Evolutionary conservation across 1,140 invertebrate genomes (phyloP).

Genomic region (Steinernema khuongi): DNA sequence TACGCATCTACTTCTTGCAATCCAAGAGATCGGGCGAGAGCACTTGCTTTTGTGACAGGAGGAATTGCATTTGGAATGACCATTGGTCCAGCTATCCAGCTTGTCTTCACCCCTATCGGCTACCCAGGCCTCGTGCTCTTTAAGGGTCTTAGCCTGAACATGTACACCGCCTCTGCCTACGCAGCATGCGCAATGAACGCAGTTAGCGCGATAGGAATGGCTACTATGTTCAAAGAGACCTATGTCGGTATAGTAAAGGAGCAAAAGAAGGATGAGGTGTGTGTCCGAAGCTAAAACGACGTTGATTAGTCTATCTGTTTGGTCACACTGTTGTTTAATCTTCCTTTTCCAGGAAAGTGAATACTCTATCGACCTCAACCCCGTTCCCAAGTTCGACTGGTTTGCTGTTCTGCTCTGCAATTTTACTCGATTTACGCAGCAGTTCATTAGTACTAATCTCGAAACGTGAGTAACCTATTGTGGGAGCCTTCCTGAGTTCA

Average conservation of each 20-base stretch:
- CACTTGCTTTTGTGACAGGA: conserved; percentile 60
- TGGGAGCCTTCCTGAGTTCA: background rate
- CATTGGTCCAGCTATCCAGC: conserved; percentile 49
- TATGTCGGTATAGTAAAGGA: conserved; percentile 29
- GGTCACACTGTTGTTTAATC: too few species aligned
- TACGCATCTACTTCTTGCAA: conserved; percentile 60
- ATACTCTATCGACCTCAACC: background rate
- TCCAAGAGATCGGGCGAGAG: conserved; percentile 57
- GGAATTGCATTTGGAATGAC: conserved; percentile 61
- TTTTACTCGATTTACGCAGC: conserved; percentile 42
- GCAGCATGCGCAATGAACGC: conserved; percentile 49
- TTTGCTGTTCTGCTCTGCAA: conserved; percentile 41
- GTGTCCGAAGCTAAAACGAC: too few species aligned
- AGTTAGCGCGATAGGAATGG: conserved; percentile 34
- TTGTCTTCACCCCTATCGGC: background rate
- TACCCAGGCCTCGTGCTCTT: conserved; percentile 19
- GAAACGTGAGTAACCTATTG: conserved; percentile 5
- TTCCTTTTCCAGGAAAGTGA: background rate
- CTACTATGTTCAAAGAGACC: conserved; percentile 34
- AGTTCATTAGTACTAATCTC: conserved; percentile 34
- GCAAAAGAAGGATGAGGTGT: background rate
- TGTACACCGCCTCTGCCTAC: conserved; percentile 60
- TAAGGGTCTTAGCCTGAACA: conserved; percentile 59
- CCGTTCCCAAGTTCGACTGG: background rate
- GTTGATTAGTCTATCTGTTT: too few species aligned